Evolutionary conservation across 2,888 invertebrate species (phyloP), one percentile per base, ranked within the genome.

Genomic region (Cataglyphis altisquamis): DNA sequence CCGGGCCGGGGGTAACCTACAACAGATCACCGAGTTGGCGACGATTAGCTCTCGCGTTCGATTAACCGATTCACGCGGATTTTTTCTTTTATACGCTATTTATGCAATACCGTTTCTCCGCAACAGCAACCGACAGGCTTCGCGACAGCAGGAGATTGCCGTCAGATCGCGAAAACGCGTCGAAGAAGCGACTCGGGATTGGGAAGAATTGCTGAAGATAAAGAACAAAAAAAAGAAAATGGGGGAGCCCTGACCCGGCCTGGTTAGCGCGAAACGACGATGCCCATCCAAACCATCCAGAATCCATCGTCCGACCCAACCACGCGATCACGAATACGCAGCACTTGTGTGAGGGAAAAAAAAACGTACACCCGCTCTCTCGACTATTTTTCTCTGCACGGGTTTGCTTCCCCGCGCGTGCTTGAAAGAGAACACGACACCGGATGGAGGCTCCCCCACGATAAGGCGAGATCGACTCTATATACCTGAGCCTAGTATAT

Each of bases 1-100:
- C 94, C 95, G 93, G 94, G 94, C 95, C 94, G 92, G 94, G 94
- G 94, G 93, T 93, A 92, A 94, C 95, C 95, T 95, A 94, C 95
- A 95, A 95, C 94, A 95, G 92, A 89, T 91, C 89, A 86, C 90
- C 90, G 90, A 86, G 73, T 89, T 89, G 88, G 83, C 85, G 63
- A 89, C 90, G 89, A 86, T 90, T 90, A 90, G 84, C 89, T 86
- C 84, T 83, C 88, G 89, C 52, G 52, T 52, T 52, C n/a, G n/a
- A 52, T 52, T 52, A 52, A 52, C 52, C 52, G 52, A 52, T 52
- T 25, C 74, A 63, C 29, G 21, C 48, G 57, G 32, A 25, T 45
- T 74, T 45, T 15, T 25, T 41, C 10, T 73, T 45, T 52, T 52
- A 52, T 15, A n/a, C n/a, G 52, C 52, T n/a, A n/a, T 52, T 52